Evolutionary conservation across 2,113 vertebrate species (phyloP).

Genomic region (Ranitomeya variabilis): DNA sequence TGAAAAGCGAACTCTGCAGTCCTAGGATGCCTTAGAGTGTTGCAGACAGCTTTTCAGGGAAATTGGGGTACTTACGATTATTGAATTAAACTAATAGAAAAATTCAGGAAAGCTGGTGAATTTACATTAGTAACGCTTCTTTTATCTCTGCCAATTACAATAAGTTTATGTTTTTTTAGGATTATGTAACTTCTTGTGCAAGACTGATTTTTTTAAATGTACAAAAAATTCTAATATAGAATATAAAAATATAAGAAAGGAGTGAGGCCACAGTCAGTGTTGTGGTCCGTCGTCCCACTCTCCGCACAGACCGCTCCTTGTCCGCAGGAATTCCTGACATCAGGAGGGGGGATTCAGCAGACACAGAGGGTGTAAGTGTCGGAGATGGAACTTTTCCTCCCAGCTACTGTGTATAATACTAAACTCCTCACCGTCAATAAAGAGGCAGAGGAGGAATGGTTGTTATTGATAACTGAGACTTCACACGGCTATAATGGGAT

Average conservation of each 20-base stretch:
- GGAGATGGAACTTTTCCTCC: background rate
- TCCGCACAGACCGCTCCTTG: background rate
- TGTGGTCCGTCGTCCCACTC: background rate
- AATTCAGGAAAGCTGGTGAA: too few relatives aligned
- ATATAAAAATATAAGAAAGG: background rate
- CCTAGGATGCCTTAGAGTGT: too few relatives aligned
- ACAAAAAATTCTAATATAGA: background rate
- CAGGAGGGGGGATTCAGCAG: background rate
- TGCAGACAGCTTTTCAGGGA: too few relatives aligned
- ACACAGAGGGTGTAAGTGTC: background rate
- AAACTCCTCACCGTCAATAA: background rate
- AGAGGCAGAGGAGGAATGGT: background rate
- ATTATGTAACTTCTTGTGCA: too few relatives aligned
- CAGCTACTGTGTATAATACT: background rate
- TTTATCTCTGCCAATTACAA: too few relatives aligned
- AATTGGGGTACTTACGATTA: too few relatives aligned
- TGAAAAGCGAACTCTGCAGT: too few relatives aligned
- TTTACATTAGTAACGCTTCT: too few relatives aligned
- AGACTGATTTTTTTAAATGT: background rate
- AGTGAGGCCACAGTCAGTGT: background rate
- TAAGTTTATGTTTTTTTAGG: too few relatives aligned
- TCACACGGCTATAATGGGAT: slow-evolving; percentile 14
- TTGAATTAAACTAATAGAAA: too few relatives aligned
- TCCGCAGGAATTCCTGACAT: background rate
- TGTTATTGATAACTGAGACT: background rate